These are phyloP conservation scores for Phylloscopus collybita DNA, from an alignment of 2,797 vertebrate species.

Conservation along the genomic window DNA sequence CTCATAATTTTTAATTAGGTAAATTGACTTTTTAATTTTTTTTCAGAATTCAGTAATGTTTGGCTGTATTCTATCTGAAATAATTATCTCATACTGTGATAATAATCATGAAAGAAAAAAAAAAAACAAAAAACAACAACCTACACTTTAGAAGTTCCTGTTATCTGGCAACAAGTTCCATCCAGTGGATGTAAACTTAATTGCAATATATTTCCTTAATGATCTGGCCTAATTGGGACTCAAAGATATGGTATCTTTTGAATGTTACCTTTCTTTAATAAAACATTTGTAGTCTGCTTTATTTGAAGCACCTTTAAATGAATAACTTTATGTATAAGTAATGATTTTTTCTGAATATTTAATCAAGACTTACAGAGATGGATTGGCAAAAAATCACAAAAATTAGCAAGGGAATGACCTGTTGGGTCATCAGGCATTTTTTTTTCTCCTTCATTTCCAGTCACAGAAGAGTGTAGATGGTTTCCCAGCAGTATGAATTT, in stretches of 20 bases:
- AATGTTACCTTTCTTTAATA: constrained; percentile 23
- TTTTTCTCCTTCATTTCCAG: not conserved
- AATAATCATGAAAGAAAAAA: constrained; percentile 54
- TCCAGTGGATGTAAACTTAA: constrained; percentile 67
- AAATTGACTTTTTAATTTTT: constrained; percentile 22
- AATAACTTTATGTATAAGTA: constrained; percentile 45
- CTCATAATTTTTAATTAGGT: constrained; percentile 63
- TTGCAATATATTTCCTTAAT: constrained; percentile 73
- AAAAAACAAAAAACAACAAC: too few species aligned
- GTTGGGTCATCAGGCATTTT: not conserved
- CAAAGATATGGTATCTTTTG: constrained; percentile 33
- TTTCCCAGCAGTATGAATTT: not conserved
- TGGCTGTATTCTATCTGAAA: constrained; percentile 60
- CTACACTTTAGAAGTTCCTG: constrained; percentile 48
- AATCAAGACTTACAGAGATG: constrained; percentile 14
- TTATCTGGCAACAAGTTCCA: constrained; percentile 69
- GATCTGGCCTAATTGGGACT: constrained; percentile 62
- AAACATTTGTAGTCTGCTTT: constrained; percentile 35
- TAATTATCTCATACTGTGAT: constrained; percentile 63
- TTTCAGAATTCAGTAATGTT: constrained; percentile 52
- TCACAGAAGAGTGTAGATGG: not conserved
- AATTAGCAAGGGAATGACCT: not conserved
- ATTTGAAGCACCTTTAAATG: constrained; percentile 52
- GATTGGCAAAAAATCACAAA: not conserved
- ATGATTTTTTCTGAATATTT: constrained; percentile 63